A percentile compares a stretch with the other conserved stretches of the same genome.
These are phyloP conservation scores for Synaphobranchus kaupii DNA, from an alignment of 2,797 vertebrate genomes.

Conservation along the genomic window DNA sequence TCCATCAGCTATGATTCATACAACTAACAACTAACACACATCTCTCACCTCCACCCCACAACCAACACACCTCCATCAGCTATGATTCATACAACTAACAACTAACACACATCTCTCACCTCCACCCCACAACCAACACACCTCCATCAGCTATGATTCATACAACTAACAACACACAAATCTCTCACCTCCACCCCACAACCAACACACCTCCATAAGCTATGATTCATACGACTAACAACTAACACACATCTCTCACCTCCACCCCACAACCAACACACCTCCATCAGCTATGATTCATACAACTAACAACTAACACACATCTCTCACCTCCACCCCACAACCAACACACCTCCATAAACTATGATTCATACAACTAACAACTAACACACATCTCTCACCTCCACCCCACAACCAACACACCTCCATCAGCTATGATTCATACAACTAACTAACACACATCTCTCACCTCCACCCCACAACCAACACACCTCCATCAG, in stretches of 20 bases:
- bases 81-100: neutral
- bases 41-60: too few relatives aligned
- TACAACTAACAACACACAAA: too few relatives aligned
- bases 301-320: too few relatives aligned
- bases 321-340: too few relatives aligned
- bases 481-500: neutral
- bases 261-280: neutral
- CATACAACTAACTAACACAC: too few relatives aligned
- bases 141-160: neutral
- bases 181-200: too few relatives aligned
- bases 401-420: neutral
- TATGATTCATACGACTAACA: neutral
- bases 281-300: neutral
- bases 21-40: too few relatives aligned
- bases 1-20: neutral
- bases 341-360: neutral
- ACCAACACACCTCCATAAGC: neutral
- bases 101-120: too few relatives aligned
- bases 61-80: neutral
- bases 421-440: neutral
- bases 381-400: too few relatives aligned
- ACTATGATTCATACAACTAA: neutral
- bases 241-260: too few relatives aligned
- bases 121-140: neutral
- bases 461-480: too few relatives aligned